Base-by-base conservation (phyloP, 30 jellyfish, hydroid and myxozoan genomes). In the Hydractinia symbiolongicarpus region DNA sequence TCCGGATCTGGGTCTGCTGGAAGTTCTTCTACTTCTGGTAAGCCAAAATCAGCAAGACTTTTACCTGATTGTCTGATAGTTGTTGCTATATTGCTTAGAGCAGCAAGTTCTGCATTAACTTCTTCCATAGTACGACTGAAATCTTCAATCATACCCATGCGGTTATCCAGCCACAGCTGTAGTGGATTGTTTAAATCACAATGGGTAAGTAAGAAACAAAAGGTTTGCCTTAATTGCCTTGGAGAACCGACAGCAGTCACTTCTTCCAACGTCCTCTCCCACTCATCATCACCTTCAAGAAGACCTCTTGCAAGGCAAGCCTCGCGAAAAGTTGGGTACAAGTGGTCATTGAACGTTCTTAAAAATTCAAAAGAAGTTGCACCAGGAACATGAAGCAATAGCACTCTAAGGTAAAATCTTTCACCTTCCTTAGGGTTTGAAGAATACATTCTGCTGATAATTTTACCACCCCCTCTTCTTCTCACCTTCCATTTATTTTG, bases 341-440 rank as follows among this genome's bases (percentile, higher is more conserved):
- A 30, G 44, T 30, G 44, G 44, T 30, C 44, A 30, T 30, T 30
- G 44, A 30, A 30, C 44, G 44, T 30, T 30, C 44, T 30, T 30
- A 30, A 30, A n/a, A 74, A 77, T 54, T 89, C 88, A 69, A 88
- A 88, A 9, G 96, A 78, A 10, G 95, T 88, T 51, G 83, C 91
- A 19, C 95, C 95, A 77, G 11, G 86, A 60, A 79, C 69, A 52
- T n/a, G 16, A 9, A 16, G 54, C 83, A 67, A 6, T 83, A 73
- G 8, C 19, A 71, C 80, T 19, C 61, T 49, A 11, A 87, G 67
- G 61, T 7, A 83, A 60, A 8, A 87, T 79, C 90, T 61, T 61
- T 87, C 96, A 5, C 68, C 77, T 19, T 87, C 55, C n/a, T 66
- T 53, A 4, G 78, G 95, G 82, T 72, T 60, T 50, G 67, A 86